Conservation (phyloP, 2,888 invertebrate genomes). For the Lasioglossum oenotherae region DNA sequence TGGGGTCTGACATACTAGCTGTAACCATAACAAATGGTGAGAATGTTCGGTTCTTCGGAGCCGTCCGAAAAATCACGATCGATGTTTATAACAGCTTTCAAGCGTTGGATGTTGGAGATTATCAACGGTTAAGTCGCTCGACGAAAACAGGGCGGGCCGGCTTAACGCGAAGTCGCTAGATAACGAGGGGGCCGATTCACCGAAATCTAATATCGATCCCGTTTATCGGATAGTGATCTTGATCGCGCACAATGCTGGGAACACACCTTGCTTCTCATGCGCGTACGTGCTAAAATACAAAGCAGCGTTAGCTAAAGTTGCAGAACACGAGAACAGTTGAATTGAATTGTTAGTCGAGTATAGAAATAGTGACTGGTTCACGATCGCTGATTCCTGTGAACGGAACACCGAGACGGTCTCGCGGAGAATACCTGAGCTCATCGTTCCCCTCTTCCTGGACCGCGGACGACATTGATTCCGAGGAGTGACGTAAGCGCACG, state of each 20-base stretch:
- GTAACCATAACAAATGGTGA: background rate
- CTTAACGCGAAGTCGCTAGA: background rate
- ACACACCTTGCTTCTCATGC: background rate
- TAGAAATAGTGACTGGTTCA: background rate
- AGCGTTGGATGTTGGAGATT: background rate
- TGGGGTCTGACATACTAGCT: background rate
- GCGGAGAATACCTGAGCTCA: constrained; percentile 25
- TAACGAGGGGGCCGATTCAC: background rate
- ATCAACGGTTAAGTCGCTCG: background rate
- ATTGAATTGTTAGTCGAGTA: background rate
- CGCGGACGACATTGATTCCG: constrained; percentile 33
- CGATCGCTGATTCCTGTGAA: background rate
- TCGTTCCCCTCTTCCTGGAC: constrained; percentile 15
- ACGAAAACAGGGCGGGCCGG: background rate
- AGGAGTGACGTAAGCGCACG: constrained; percentile 50
- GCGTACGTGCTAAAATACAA: background rate
- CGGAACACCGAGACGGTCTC: constrained; percentile 13
- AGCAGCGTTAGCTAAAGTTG: background rate
- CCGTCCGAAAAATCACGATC: background rate
- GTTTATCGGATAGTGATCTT: background rate
- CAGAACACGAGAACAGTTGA: background rate
- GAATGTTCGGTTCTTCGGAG: background rate
- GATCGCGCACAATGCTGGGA: background rate
- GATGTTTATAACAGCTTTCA: background rate
- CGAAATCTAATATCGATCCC: background rate